Evolutionary conservation across 2,113 vertebrate species (phyloP).

Genomic region (Cairina moschata): DNA sequence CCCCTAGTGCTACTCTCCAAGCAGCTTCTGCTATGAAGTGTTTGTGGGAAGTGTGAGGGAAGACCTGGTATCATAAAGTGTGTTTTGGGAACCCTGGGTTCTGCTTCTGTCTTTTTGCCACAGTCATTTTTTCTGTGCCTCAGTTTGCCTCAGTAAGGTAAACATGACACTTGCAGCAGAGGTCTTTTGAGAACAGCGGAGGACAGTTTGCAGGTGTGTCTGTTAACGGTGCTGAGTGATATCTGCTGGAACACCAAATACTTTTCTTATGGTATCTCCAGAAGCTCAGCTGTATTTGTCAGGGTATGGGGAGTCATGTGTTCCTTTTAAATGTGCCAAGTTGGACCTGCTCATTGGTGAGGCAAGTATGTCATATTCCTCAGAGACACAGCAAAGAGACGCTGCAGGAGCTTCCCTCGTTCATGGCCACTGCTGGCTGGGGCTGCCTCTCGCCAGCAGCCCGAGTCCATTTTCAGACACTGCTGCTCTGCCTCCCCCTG

Average conservation of each 20-base stretch:
- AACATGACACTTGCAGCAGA: not conserved
- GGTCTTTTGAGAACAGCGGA: not conserved
- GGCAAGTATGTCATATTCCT: not conserved
- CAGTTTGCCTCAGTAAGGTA: not conserved
- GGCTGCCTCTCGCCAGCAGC: not conserved
- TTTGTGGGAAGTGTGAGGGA: not conserved
- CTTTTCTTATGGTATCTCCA: not conserved
- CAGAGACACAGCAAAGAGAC: not conserved
- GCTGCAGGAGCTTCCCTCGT: not conserved
- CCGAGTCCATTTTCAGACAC: not conserved
- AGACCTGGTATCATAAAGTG: not conserved
- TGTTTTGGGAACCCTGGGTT: not conserved
- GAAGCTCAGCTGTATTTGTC: not conserved
- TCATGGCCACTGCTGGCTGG: accelerated
- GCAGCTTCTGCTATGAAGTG: not conserved
- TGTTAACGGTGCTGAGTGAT: not conserved
- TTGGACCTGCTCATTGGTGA: not conserved
- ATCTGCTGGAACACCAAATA: not conserved
- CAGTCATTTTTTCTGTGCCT: not conserved
- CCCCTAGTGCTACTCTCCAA: not conserved
- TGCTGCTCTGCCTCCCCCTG: not conserved
- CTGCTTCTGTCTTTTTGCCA: not conserved
- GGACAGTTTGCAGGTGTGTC: not conserved
- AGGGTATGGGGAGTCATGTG: not conserved
- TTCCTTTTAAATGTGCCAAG: not conserved